These are phyloP conservation scores for Cheirogaleus major DNA, from an alignment of 2,797 vertebrate species.

Conservation along the genomic window DNA sequence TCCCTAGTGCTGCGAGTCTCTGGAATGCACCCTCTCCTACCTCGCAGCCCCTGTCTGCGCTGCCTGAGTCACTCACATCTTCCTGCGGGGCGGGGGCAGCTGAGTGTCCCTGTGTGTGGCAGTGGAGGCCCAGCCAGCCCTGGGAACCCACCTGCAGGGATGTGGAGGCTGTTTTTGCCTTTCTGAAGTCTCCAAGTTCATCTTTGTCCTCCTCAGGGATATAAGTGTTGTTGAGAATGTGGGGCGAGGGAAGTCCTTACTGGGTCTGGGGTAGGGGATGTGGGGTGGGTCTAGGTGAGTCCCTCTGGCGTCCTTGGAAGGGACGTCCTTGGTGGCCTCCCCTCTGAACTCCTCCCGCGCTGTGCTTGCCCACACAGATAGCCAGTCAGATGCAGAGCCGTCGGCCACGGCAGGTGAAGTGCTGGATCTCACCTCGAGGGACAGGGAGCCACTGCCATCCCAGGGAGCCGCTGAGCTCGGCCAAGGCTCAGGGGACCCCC, in stretches of 20 bases:
- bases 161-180: not conserved
- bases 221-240: not conserved
- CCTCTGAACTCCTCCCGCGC: constrained; percentile 35
- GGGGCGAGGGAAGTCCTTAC: not conserved
- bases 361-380: constrained; percentile 89
- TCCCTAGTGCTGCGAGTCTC: constrained; percentile 51
- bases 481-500: not conserved
- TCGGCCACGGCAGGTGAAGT: constrained; percentile 81
- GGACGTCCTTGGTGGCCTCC: fast-evolving
- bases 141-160: not conserved
- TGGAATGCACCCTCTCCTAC: constrained; percentile 66
- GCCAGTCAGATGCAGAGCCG: constrained; percentile 91
- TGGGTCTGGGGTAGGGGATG: not conserved
- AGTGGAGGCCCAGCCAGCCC: not conserved
- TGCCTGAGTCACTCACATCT: constrained; percentile 54
- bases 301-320: not conserved
- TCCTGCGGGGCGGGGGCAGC: not conserved
- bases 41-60: constrained; percentile 46
- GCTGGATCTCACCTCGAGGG: constrained; percentile 87
- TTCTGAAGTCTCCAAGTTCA: not conserved
- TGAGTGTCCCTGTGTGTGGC: not conserved
- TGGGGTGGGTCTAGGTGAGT: not conserved
- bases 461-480: not conserved
- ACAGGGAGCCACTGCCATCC: constrained; percentile 70
- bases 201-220: not conserved